Base-by-base conservation (phyloP, 2,888 invertebrate species). In the Chloroclysta siterata region DNA sequence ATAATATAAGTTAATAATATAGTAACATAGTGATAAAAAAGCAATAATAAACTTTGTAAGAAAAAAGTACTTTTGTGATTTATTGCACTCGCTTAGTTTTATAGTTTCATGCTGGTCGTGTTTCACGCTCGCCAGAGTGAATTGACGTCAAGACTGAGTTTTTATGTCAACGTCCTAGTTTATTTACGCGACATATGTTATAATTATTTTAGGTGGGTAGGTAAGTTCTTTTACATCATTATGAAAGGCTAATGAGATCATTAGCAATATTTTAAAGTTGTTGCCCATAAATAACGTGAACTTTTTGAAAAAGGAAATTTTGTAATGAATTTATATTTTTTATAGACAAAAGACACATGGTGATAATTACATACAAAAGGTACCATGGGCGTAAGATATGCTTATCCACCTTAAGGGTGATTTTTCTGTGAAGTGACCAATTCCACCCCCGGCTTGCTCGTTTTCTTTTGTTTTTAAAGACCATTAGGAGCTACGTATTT, bases 11-110 rank as follows among this genome's bases (percentile, higher is more conserved):
- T 2, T 22, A 22, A 22, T 22, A 22, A 15, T 46, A 42, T 15
- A 39, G 11, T n/a, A 41, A 7, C 14, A 41, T 69, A 60, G 71
- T 62, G 65, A 55, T 71, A 73, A 70, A 70, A 72, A 69, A 71
- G 61, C 57, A 66, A 66, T 71, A 66, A 66, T 69, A 69, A 58
- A 53, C 50, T 68, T 64, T 63, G 56, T 67, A 69, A 61, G n/a
- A 47, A 44, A 56, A 61, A 62, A 56, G 10, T 15, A 22, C 5
- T 47, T 46, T 15, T 67, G 57, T 71, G 41, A 29, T 46, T 46
- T 51, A 36, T 51, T 22, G 51, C 17, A 42, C 42, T n/a, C n/a
- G n/a, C 14, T 41, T 42, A n/a, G 48, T 60, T 54, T 63, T 39
- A 39, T n/a, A n/a, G n/a, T n/a, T n/a, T n/a, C n/a, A n/a, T n/a